Evolutionary conservation across 2,888 invertebrate species (phyloP).

Genomic region (Vanessa cardui): DNA sequence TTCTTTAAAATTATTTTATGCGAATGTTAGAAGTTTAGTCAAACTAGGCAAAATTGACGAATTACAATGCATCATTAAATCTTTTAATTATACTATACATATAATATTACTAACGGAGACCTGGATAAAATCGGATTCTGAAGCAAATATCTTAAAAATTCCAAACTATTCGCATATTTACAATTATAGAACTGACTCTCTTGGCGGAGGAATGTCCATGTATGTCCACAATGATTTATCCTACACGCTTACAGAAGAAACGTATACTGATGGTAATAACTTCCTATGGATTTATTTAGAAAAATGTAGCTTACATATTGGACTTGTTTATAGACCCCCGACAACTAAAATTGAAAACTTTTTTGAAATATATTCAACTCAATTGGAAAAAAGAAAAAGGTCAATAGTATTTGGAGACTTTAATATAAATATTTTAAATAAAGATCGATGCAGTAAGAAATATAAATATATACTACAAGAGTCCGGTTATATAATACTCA

Average conservation of each 20-base stretch:
- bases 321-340: too few species aligned
- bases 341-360: too few species aligned
- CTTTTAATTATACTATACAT: conserved; percentile 10
- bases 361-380: too few species aligned
- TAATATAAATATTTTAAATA: too few species aligned
- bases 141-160: not conserved
- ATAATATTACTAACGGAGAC: conserved; percentile 11
- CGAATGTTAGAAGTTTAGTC: conserved; percentile 5
- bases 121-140: conserved; percentile 7
- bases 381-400: too few species aligned
- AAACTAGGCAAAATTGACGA: conserved; percentile 8
- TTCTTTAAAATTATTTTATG: conserved; percentile 9
- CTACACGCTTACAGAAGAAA: conserved; percentile 25
- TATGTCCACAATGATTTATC: conserved; percentile 22
- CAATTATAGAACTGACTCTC: conserved; percentile 1
- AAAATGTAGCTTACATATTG: too few species aligned
- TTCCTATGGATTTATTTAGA: conserved; percentile 31
- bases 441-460: too few species aligned
- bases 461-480: too few species aligned
- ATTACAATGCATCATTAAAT: conserved; percentile 6
- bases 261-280: conserved; percentile 25
- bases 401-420: too few species aligned
- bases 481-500: too few species aligned
- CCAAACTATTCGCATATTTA: not conserved
- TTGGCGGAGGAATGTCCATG: conserved; percentile 29